Evolutionary conservation across 1,140 invertebrate species (phyloP).

Genomic region (Homarus americanus): DNA sequence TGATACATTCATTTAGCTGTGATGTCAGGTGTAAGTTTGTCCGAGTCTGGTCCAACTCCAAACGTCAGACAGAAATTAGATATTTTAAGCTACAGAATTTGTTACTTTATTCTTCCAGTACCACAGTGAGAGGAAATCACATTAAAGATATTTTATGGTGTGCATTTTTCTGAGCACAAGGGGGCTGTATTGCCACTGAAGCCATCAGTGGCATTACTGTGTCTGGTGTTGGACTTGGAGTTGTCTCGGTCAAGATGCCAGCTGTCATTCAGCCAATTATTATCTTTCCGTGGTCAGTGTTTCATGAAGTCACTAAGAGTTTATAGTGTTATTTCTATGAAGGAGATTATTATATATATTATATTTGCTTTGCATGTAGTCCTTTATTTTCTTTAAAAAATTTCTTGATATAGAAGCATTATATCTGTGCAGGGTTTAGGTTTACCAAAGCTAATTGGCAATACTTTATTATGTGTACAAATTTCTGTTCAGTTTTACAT

Average conservation of each 20-base stretch:
- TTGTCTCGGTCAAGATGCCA: conserved; percentile 8
- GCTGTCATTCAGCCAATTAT: conserved; percentile 40
- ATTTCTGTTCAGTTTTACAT: conserved; percentile 57
- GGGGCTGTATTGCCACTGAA: background rate
- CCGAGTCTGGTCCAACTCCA: conserved; percentile 25
- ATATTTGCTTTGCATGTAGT: conserved; percentile 72
- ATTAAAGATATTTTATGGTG: background rate
- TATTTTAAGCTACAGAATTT: conserved; percentile 2
- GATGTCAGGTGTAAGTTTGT: conserved; percentile 19
- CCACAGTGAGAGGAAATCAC: background rate
- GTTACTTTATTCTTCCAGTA: conserved; percentile 2
- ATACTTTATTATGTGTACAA: conserved; percentile 58
- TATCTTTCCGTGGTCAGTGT: conserved; percentile 71
- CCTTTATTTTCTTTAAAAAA: conserved; percentile 67
- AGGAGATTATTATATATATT: conserved; percentile 67
- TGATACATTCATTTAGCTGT: conserved; percentile 67
- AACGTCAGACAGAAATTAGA: conserved; percentile 10
- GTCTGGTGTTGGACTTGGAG: conserved; percentile 22
- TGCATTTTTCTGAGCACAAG: background rate
- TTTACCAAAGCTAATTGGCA: conserved; percentile 70
- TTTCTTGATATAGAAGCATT: conserved; percentile 47
- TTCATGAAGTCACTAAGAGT: conserved; percentile 72
- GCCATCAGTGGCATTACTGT: background rate
- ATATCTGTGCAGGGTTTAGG: conserved; percentile 62
- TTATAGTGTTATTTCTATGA: conserved; percentile 71